Conservation (phyloP, 2,888 invertebrate species). For the Agrochola lota region DNA sequence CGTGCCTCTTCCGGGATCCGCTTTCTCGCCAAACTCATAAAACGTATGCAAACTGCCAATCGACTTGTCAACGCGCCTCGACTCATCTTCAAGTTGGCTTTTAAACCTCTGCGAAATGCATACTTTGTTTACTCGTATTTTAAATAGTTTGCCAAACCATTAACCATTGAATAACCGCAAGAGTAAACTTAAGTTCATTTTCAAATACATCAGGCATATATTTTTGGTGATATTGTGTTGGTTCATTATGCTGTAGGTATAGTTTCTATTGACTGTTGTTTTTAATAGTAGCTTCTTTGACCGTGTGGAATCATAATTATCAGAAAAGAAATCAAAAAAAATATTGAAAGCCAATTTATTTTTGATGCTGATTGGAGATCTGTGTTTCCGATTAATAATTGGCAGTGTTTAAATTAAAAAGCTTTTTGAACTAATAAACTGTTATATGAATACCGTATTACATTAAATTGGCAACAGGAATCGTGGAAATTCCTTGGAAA, state of each 20-base stretch:
- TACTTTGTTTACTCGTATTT: constrained; percentile 78
- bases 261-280: neutral
- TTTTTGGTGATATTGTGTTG: constrained; percentile 1
- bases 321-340: constrained; percentile 78
- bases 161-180: constrained; percentile 74
- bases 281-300: constrained; percentile 56
- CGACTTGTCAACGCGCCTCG: constrained; percentile 82
- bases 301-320: constrained; percentile 74
- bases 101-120: constrained; percentile 79
- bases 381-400: constrained; percentile 40
- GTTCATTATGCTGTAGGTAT: constrained; percentile 5
- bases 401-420: constrained; percentile 6
- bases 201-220: neutral
- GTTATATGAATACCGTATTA: neutral
- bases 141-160: constrained; percentile 81
- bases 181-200: constrained; percentile 54
- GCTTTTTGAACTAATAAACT: constrained; percentile 11
- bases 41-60: constrained; percentile 86
- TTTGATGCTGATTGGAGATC: constrained; percentile 65
- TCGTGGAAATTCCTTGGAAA: constrained; percentile 30
- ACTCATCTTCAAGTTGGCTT: constrained; percentile 72
- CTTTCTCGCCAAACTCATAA: constrained; percentile 87
- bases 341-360: constrained; percentile 72
- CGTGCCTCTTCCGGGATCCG: constrained; percentile 84
- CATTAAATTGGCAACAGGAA: constrained; percentile 29